A percentile compares a stretch with the other conserved stretches of the same genome.
These are phyloP conservation scores for Tinamus guttatus DNA, from an alignment of 2,113 vertebrate species.

Conservation along the genomic window DNA sequence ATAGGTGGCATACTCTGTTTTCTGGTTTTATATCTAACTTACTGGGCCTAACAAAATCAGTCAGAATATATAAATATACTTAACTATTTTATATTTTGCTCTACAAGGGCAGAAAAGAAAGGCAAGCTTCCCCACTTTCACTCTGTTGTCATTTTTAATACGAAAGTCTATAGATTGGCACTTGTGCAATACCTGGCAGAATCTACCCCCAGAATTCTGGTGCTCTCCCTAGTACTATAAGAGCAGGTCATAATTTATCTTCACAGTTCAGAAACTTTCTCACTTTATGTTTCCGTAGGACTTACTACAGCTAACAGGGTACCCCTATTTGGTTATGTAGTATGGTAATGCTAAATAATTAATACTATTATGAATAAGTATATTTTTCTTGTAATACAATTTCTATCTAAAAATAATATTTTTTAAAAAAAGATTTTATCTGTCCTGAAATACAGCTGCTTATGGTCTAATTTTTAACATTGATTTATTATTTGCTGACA, in stretches of 20 bases:
- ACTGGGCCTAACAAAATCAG: not conserved
- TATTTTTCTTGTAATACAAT: not conserved
- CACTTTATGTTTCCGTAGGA: not conserved
- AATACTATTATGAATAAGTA: not conserved
- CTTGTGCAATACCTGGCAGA: not conserved
- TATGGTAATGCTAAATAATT: not conserved
- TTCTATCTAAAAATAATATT: not conserved
- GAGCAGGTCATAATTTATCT: not conserved
- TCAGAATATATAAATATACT: not conserved
- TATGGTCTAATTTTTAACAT: not conserved
- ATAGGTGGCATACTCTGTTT: not conserved
- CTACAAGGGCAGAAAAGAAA: not conserved
- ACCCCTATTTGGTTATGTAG: not conserved
- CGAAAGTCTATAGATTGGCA: not conserved
- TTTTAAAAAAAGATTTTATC: not conserved
- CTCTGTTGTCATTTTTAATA: not conserved
- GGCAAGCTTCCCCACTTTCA: not conserved
- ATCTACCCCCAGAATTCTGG: not conserved
- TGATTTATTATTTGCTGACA: not conserved
- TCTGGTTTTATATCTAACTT: not conserved
- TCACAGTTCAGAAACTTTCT: not conserved
- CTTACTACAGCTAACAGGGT: not conserved
- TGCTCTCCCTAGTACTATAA: not conserved
- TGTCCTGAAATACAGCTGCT: not conserved
- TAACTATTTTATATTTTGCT: not conserved